Base-by-base conservation (phyloP, 37 sponge, comb jelly and placozoan species). In the Geodia barretti region DNA sequence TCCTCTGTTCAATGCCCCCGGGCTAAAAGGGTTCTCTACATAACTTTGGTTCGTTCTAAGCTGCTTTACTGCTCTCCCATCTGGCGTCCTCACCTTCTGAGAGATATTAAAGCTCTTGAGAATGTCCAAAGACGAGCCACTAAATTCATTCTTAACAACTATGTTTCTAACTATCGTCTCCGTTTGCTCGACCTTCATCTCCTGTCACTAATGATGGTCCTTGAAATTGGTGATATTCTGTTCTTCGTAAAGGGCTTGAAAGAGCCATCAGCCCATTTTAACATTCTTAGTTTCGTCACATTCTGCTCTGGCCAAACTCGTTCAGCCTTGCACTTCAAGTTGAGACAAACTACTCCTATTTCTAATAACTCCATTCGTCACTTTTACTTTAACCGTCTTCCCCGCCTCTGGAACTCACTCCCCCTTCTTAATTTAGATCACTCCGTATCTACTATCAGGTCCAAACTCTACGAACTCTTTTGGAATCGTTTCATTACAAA, bases 71-170 rank as follows among this genome's bases (percentile, higher is more conserved):
- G 73, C 41, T 30, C 37, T 38, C 73, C 8, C 29, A 9, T 72
- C 9, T 72, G 73, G 73, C 29, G 73, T 14, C 73, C 73, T n/a
- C 41, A 30, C 41, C 41, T 72, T 24, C 25, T 72, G 8, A 72
- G 24, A 19, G 39, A 39, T n/a, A 9, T 72, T 37, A 25, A 30
- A 8, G 11, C 23, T 19, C 29, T 66, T 30, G 73, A 72, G 24
- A 30, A 23, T 14, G 19, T 29, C 23, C 73, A 72, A 32, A 39
- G 73, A 14, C 73, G 41, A 7, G 73, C 73, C 8, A 72, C 73
- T 19, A 72, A 72, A 72, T 37, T 72, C 69, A 67, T 67, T 14
- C 30, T 67, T 20, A 17, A 67, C 28, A 26, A 67, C 30, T 67
- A 67, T 67, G 25, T 25, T 14, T 67, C 69, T 28, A n/a, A 11